Conservation (phyloP, 2,113 vertebrate species). For the Gasterosteus nipponicus region DNA sequence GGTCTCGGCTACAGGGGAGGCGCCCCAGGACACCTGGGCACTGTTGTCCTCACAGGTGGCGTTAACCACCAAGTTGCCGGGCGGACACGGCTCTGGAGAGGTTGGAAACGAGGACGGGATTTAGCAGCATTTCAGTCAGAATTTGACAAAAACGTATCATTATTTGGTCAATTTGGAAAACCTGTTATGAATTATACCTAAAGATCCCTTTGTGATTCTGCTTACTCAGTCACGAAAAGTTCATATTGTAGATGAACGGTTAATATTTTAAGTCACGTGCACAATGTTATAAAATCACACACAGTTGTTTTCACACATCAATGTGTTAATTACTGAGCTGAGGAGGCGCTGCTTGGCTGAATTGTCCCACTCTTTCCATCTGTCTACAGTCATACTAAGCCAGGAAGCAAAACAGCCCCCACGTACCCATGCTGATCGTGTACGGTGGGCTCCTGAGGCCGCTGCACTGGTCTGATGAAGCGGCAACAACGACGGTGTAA, state of each 20-base stretch:
- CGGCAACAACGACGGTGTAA: slow-evolving; percentile 75
- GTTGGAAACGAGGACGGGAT: not conserved
- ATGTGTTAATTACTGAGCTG: not conserved
- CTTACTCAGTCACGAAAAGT: not conserved
- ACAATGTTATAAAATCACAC: not conserved
- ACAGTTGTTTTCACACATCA: not conserved
- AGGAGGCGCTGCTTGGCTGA: not conserved
- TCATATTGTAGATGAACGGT: not conserved
- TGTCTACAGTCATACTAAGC: not conserved
- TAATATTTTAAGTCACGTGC: not conserved
- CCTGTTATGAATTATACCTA: not conserved
- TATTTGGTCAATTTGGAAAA: not conserved
- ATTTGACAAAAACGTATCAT: not conserved
- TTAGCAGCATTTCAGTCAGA: not conserved
- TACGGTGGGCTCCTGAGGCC: slow-evolving; percentile 71
- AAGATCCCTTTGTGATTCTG: not conserved
- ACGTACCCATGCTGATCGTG: slow-evolving; percentile 77
- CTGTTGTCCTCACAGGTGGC: slow-evolving; percentile 58
- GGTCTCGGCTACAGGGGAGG: slow-evolving; percentile 58
- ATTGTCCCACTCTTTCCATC: not conserved
- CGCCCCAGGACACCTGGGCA: slow-evolving; percentile 71
- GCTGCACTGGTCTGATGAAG: slow-evolving; percentile 69
- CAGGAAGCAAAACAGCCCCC: not conserved
- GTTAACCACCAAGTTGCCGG: slow-evolving; percentile 37
- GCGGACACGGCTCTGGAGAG: slow-evolving; percentile 73